Conservation (phyloP, 2,113 vertebrate genomes). For the Galeopterus variegatus region DNA sequence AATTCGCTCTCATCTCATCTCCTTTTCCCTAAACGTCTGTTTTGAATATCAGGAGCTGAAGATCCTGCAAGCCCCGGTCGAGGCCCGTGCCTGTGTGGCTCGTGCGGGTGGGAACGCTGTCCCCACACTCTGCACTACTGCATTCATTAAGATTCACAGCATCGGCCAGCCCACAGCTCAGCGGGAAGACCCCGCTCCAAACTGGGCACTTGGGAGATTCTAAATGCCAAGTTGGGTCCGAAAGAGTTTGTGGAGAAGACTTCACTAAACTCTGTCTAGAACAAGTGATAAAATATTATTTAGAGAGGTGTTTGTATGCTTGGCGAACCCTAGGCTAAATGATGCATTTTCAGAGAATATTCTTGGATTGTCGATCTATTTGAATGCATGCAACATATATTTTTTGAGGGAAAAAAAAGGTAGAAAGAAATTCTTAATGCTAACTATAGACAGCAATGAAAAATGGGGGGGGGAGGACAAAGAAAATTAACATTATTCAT, state of each 20-base stretch:
- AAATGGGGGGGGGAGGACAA: not conserved
- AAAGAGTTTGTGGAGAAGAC: constrained; percentile 7
- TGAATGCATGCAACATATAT: not conserved
- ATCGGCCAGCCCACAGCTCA: not conserved
- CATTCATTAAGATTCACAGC: not conserved
- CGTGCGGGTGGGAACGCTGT: not conserved
- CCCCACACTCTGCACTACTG: not conserved
- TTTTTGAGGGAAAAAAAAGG: not conserved
- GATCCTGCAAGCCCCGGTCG: not conserved
- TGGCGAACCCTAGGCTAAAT: constrained; percentile 25
- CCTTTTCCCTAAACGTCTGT: not conserved
- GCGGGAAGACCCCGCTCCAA: not conserved
- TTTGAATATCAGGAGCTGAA: not conserved
- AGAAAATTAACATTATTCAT: not conserved
- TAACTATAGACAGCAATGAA: not conserved
- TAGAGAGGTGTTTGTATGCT: not conserved
- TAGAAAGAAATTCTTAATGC: not conserved
- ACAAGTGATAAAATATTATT: constrained; percentile 26
- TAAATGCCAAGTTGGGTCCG: not conserved
- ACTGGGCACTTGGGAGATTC: not conserved
- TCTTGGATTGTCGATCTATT: not conserved
- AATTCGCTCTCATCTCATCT: not conserved
- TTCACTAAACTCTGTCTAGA: not conserved
- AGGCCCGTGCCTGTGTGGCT: not conserved
- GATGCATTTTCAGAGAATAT: constrained; percentile 40